Percentiles rank a stretch among this genome's conserved stretches.
phyloP scores from a whole-genome alignment of 2,113 vertebrate species.

The Herpailurus yagouaroundi region DNA sequence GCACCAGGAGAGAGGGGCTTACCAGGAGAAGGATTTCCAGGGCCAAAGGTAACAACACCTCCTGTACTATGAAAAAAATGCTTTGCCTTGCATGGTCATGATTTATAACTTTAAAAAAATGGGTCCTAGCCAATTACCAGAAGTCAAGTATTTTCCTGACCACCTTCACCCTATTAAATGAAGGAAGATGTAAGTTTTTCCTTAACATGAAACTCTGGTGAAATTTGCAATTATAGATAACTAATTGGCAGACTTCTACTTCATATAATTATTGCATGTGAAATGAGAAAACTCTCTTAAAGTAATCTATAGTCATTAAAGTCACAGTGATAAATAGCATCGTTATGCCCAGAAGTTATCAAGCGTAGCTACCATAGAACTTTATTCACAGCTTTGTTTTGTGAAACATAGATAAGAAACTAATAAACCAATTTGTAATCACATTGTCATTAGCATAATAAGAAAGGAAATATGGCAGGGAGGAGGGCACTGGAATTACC shows the following conservation, averaged over 20 bases:
- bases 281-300: constrained; percentile 51
- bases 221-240: constrained; percentile 42
- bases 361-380: background rate
- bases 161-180: background rate
- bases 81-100: background rate
- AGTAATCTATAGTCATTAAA: constrained; percentile 22
- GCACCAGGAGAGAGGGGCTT: constrained; percentile 87
- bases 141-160: background rate
- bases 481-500: background rate
- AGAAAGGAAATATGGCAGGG: background rate
- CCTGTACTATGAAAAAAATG: background rate
- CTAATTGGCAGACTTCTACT: background rate
- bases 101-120: background rate
- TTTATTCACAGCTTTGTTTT: constrained; percentile 14
- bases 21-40: constrained; percentile 89
- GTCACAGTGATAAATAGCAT: background rate
- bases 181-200: background rate
- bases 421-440: background rate
- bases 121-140: background rate
- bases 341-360: background rate
- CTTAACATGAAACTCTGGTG: background rate
- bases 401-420: constrained; percentile 28
- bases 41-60: constrained; percentile 87
- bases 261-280: background rate
- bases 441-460: background rate